A percentile compares a stretch with the other conserved stretches of the same genome.
Evolutionary conservation across 2,113 vertebrate genomes (phyloP).

Genomic region (Psilopogon haemacephalus): DNA sequence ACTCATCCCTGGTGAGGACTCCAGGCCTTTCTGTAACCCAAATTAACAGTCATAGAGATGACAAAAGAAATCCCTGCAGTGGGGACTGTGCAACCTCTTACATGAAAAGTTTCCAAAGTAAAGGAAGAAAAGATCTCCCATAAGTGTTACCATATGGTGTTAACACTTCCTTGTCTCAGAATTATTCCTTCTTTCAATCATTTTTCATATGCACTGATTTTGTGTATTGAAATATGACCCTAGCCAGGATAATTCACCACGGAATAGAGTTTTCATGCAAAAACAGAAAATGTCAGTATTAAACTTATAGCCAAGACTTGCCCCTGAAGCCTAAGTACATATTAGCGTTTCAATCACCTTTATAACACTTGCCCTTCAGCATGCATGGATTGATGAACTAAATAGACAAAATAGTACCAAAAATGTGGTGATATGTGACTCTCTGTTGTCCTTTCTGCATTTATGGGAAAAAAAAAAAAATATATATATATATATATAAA

Average conservation of each 20-base stretch:
- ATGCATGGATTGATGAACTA: not conserved
- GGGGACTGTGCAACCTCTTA: not conserved
- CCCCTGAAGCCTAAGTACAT: not conserved
- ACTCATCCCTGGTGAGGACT: not conserved
- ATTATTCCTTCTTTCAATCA: not conserved
- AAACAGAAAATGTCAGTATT: not conserved
- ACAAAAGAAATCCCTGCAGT: constrained; percentile 32
- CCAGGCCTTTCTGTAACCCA: not conserved
- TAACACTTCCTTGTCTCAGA: not conserved
- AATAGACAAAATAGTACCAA: not conserved
- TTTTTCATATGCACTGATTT: not conserved
- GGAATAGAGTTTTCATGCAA: not conserved
- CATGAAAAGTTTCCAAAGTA: constrained; percentile 1
- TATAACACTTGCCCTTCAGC: not conserved
- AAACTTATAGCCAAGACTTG: not conserved
- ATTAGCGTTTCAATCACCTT: not conserved
- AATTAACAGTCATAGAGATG: constrained; percentile 13
- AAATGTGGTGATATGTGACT: not conserved
- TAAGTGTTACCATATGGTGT: not conserved
- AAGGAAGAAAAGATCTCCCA: not conserved
- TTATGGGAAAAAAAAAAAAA: not conserved
- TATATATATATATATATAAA: no score
- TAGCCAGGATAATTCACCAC: not conserved
- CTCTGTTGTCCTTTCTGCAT: not conserved
- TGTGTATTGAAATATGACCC: not conserved